These are phyloP conservation scores for Acropora yongei DNA, from an alignment of 64 coral and sea anemone genomes.

Conservation along the genomic window DNA sequence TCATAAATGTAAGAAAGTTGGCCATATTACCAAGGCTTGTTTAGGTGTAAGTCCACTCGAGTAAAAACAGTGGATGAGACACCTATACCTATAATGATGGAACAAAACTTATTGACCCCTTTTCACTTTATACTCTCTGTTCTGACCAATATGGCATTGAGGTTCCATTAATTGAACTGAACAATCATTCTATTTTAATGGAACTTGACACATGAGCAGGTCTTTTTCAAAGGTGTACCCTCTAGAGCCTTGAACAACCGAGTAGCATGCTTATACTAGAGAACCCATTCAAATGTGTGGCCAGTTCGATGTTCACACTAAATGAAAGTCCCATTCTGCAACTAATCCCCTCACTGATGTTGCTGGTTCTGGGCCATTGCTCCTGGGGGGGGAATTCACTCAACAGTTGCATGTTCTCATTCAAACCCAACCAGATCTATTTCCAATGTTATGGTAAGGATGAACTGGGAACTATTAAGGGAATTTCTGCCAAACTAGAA, in stretches of 20 bases:
- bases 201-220: constrained; percentile 26
- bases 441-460: neutral
- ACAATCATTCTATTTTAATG: neutral
- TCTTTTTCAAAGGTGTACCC: neutral
- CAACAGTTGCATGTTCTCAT: neutral
- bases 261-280: constrained; percentile 18
- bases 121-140: neutral
- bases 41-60: neutral
- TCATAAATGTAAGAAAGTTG: neutral
- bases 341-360: neutral
- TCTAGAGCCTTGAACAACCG: neutral
- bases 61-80: neutral
- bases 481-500: constrained; percentile 5
- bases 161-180: neutral
- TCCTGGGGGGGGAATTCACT: constrained; percentile 5
- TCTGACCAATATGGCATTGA: neutral
- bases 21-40: neutral
- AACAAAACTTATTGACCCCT: neutral
- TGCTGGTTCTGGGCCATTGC: neutral
- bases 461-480: constrained; percentile 4
- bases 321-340: neutral
- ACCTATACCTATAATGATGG: neutral
- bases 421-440: neutral
- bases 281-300: neutral
- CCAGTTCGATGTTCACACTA: neutral